These are phyloP conservation scores for Torymus texanus DNA, from an alignment of 2,888 invertebrate genomes.

Conservation along the genomic window DNA sequence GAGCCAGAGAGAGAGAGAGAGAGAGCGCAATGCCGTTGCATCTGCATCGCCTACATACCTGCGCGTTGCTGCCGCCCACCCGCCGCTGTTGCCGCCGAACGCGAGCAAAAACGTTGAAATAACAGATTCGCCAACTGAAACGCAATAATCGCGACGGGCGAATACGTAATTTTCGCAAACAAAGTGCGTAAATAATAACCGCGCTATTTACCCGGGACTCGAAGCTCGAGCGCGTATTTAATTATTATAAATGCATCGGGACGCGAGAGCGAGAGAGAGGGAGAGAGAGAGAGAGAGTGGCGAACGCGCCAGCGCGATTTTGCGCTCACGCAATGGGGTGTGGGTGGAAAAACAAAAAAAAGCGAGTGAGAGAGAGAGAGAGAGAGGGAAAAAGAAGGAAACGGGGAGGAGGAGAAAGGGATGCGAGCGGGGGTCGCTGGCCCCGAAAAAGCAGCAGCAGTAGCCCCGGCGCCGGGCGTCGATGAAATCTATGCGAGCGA, in stretches of 20 bases:
- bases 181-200: constrained; percentile 75
- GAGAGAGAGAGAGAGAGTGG: constrained; percentile 1
- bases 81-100: constrained; percentile 57
- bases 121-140: constrained; percentile 72
- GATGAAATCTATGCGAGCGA: constrained; percentile 54
- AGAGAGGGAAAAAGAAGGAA: neutral
- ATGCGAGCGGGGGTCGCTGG: neutral
- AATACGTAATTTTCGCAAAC: constrained; percentile 75
- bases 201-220: constrained; percentile 69
- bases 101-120: constrained; percentile 72
- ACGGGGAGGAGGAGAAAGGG: constrained; percentile 18
- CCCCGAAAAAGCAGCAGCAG: constrained; percentile 36
- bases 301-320: neutral
- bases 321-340: neutral
- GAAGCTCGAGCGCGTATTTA: constrained; percentile 53
- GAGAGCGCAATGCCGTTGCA: constrained; percentile 25
- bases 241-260: constrained; percentile 57
- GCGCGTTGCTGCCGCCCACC: constrained; percentile 56
- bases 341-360: neutral
- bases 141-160: constrained; percentile 73
- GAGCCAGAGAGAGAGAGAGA: constrained; percentile 42
- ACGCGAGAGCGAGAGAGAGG: constrained; percentile 5
- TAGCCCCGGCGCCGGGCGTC: neutral
- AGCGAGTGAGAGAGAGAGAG: neutral
- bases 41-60: constrained; percentile 46